Base-by-base conservation (phyloP, 2,888 invertebrate genomes). In the Automeris io region DNA sequence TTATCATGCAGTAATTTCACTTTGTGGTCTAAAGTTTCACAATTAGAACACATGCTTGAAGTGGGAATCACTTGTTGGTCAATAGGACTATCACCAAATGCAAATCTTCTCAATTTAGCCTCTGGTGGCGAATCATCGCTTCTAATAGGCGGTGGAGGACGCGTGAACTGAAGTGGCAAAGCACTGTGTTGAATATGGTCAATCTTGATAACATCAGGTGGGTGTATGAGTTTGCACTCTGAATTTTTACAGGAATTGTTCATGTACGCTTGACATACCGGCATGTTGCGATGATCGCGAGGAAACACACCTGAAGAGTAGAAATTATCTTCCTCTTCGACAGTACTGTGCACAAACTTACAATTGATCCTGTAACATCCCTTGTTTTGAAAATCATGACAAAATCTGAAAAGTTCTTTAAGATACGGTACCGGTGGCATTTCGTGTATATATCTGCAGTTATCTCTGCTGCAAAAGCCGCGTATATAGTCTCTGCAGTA, bases 311-410 rank as follows among this genome's bases (percentile, higher is more conserved):
- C 91, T 35, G 88, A 86, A 41, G 78, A 71, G 53, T 90, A 93
- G 61, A 91, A 93, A 43, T 88, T 86, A 43, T 92, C 91, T 67
- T 93, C 92, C 35, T 93, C 92, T 57, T 91, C 91, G 34, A 89
- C 75, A 4, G 89, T 87, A 56, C 92, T 90, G 66, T 94, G 94
- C 38, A 92, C 77, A 66, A 92, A 93, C 54, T 90, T 90, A 65
- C 93, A 93, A 51, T 88, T 90, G 6, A 75, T 67, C 55, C 89
- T 83, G 40, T 91, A 88, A 46, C 88, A 87, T 47, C 92, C 92
- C 60, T 91, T 91, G 68, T 93, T 93, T 76, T 93, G 93, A 60
- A 70, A 89, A 54, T 90, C 90, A 56, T 89, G 89, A 53, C 90
- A 90, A 55, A 90, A 89, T 24, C 83, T 72, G 54, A 87, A 81